These are phyloP conservation scores for Pocillopora grandis DNA, from an alignment of 92 coral and sea anemone genomes.

Conservation along the genomic window DNA sequence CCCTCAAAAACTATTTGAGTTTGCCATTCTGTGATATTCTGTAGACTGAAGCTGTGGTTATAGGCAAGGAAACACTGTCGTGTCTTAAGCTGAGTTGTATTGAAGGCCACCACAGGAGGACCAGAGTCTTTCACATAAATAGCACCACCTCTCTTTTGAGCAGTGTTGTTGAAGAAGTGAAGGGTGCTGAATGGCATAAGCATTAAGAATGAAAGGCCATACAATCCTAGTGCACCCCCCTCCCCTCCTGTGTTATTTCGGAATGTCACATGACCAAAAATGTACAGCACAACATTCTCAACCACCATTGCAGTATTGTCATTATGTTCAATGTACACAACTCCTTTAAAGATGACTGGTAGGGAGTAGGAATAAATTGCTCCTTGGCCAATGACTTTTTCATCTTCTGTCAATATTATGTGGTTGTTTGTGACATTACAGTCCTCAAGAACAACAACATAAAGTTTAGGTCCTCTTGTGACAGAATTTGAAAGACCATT, in stretches of 20 bases:
- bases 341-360: constrained; percentile 54
- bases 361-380: constrained; percentile 52
- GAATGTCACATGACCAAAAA: constrained; percentile 55
- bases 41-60: constrained; percentile 33
- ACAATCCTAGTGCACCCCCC: constrained; percentile 88
- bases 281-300: constrained; percentile 59
- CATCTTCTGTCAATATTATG: constrained; percentile 50
- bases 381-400: constrained; percentile 68
- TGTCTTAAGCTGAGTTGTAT: constrained; percentile 71
- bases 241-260: constrained; percentile 68
- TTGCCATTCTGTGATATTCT: constrained; percentile 46
- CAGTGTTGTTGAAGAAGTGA: constrained; percentile 55
- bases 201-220: constrained; percentile 70
- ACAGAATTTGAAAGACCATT: neutral
- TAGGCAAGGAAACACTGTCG: constrained; percentile 77
- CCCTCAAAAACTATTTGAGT: constrained; percentile 51
- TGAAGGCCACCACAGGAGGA: constrained; percentile 75
- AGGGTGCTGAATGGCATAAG: constrained; percentile 63
- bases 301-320: constrained; percentile 81
- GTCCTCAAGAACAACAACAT: constrained; percentile 41
- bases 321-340: constrained; percentile 43
- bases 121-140: constrained; percentile 69
- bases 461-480: constrained; percentile 4
- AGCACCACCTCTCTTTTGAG: constrained; percentile 79
- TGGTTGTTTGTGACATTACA: constrained; percentile 31